Evolutionary conservation across 2,797 vertebrate genomes (phyloP).

Genomic region (Percopsis omiscomaycus): DNA sequence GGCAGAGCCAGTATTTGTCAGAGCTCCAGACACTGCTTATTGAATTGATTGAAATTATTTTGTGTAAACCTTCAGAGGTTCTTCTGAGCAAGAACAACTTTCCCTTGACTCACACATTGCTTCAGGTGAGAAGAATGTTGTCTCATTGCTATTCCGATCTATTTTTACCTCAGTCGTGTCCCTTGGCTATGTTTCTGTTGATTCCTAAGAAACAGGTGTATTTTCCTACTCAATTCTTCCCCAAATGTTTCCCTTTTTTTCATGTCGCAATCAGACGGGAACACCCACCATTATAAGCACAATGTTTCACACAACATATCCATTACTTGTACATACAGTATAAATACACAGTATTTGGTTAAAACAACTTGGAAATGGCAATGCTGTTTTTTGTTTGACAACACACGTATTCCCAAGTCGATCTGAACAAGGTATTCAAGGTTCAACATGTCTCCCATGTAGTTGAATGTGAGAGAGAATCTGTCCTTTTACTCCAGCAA

Average conservation of each 20-base stretch:
- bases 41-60: conserved; percentile 26
- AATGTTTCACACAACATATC: conserved; percentile 9
- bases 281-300: not conserved
- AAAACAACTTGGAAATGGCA: too few species aligned
- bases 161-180: conserved; percentile 65
- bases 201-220: conserved; percentile 42
- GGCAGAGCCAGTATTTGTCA: conserved; percentile 28
- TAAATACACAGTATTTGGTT: too few species aligned
- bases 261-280: not conserved
- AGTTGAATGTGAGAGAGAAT: too few species aligned
- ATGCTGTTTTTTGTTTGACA: too few species aligned
- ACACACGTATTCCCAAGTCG: too few species aligned
- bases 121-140: conserved; percentile 54
- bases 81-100: conserved; percentile 39
- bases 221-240: conserved; percentile 35
- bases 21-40: conserved; percentile 39
- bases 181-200: conserved; percentile 37
- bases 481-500: too few species aligned
- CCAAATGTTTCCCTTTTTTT: not conserved
- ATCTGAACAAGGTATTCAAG: too few species aligned
- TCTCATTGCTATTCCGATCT: conserved; percentile 70
- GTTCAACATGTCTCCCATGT: too few species aligned
- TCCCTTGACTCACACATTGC: conserved; percentile 54
- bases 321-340: conserved; percentile 17
- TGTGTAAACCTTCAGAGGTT: conserved; percentile 43